Conservation (phyloP, 1,140 invertebrate species). For the Ostrea edulis region DNA sequence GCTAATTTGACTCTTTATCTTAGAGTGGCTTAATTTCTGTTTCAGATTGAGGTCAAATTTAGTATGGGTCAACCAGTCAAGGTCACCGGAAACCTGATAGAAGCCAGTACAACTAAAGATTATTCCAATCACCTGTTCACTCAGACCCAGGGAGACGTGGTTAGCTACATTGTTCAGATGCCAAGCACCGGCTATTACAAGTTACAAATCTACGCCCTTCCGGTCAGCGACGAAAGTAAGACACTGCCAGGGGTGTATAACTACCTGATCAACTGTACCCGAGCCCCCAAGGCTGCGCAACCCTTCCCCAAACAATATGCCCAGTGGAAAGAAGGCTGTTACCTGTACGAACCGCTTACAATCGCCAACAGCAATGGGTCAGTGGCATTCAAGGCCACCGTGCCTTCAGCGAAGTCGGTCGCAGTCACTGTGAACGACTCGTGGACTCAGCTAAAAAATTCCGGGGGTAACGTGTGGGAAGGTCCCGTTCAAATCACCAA, state of each 20-base stretch:
- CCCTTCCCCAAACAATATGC: constrained; percentile 79
- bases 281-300: constrained; percentile 62
- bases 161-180: constrained; percentile 68
- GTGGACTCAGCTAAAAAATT: constrained; percentile 77
- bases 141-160: constrained; percentile 63
- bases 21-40: background rate
- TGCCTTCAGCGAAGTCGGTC: constrained; percentile 74
- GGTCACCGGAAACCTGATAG: constrained; percentile 71
- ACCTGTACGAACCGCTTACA: constrained; percentile 73
- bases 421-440: constrained; percentile 76
- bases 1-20: background rate
- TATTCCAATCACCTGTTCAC: constrained; percentile 70
- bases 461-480: constrained; percentile 71
- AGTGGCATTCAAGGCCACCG: constrained; percentile 72
- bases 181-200: constrained; percentile 75
- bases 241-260: constrained; percentile 77
- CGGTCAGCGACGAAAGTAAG: constrained; percentile 72
- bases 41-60: constrained; percentile 72
- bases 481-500: constrained; percentile 67
- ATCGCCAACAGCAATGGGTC: constrained; percentile 63
- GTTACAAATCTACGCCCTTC: constrained; percentile 77
- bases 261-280: constrained; percentile 74
- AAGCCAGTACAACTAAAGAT: constrained; percentile 63
- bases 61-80: constrained; percentile 64
- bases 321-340: constrained; percentile 80